These are phyloP conservation scores for Drosophila tristis DNA, from an alignment of 1,140 invertebrate genomes.

Conservation along the genomic window DNA sequence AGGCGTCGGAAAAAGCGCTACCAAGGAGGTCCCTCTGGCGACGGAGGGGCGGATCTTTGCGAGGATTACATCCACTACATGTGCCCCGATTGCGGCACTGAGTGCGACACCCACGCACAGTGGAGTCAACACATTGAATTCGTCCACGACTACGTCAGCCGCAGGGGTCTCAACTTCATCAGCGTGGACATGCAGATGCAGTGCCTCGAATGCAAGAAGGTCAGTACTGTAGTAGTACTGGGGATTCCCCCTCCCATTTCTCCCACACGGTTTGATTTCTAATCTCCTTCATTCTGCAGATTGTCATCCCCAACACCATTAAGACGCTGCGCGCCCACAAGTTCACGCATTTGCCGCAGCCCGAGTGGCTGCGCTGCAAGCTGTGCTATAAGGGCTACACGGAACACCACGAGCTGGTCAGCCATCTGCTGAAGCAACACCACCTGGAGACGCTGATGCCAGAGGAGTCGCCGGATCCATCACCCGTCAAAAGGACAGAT, in stretches of 20 bases:
- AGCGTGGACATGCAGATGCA: constrained; percentile 73
- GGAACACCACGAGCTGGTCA: constrained; percentile 53
- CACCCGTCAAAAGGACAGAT: not conserved
- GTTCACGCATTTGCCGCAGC: constrained; percentile 69
- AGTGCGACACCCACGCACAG: constrained; percentile 66
- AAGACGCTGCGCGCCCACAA: constrained; percentile 69
- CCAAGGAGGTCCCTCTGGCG: not conserved
- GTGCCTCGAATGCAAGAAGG: constrained; percentile 72
- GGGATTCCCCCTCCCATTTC: not conserved
- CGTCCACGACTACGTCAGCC: constrained; percentile 72
- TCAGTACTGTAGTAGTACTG: constrained; percentile 19
- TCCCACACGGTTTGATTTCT: no score
- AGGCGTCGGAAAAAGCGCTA: constrained; percentile 26
- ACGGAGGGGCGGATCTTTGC: constrained; percentile 47
- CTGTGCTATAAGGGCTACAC: constrained; percentile 68
- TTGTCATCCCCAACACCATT: constrained; percentile 63
- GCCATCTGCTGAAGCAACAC: constrained; percentile 66
- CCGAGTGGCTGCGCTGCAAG: constrained; percentile 75
- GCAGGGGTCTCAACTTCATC: constrained; percentile 67
- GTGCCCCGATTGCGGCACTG: constrained; percentile 71
- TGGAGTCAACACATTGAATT: constrained; percentile 78
- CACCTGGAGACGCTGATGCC: constrained; percentile 56
- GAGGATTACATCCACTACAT: constrained; percentile 78
- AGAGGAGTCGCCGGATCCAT: constrained; percentile 7
- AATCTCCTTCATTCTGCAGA: constrained; percentile 19